Base-by-base conservation (phyloP, 2,888 invertebrate genomes). In the Eupeodes luniger region DNA sequence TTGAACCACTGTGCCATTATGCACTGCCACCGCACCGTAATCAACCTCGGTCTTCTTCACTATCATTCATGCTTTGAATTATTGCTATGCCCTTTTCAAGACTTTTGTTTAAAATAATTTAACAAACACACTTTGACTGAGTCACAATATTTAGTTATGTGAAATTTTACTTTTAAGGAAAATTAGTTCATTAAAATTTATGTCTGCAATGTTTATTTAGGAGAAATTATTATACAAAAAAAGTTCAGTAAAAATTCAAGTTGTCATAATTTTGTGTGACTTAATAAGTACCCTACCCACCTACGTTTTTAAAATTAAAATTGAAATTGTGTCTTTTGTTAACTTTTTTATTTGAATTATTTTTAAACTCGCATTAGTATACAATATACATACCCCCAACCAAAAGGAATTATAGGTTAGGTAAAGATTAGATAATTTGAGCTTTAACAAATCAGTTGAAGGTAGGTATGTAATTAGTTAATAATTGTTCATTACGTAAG, bases 231-330 rank as follows among this genome's bases (percentile, higher is more conserved):
- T 78, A 70, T 55, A 12, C 19, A 55, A 70, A 70, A 70, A 70
- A 40, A 19, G 12, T 70, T 16, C 1, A 3, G 16, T 36, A 53
- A 36, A 70, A 40, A 69, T 19, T 4, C 40, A 55, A 12, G 69
- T 53, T 70, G 69, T 70, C 69, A 70, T 70, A 70, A 69, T 55
- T 70, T 53, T 59, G 44, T 83, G 72, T 85, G 85, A 85, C 81
- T 81, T 81, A 85, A 81, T 66, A 81, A 59, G 49, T 36, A 40
- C 34, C 9, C 40, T 40, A 40, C 40, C 40, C 40, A 64, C 59
- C 64, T 49, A 5, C 2, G 49, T 51, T 61, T 57, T 67, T 76
- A 19, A 81, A 75, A 70, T 51, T 64, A 59, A 69, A 80, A 69
- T 55, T 69, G 49, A 16, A 19, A 19, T 19, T 19, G 19, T 19